phyloP scores from a whole-genome alignment of 30 jellyfish, hydroid and myxozoan genomes.

The Cassiopea andromeda region DNA sequence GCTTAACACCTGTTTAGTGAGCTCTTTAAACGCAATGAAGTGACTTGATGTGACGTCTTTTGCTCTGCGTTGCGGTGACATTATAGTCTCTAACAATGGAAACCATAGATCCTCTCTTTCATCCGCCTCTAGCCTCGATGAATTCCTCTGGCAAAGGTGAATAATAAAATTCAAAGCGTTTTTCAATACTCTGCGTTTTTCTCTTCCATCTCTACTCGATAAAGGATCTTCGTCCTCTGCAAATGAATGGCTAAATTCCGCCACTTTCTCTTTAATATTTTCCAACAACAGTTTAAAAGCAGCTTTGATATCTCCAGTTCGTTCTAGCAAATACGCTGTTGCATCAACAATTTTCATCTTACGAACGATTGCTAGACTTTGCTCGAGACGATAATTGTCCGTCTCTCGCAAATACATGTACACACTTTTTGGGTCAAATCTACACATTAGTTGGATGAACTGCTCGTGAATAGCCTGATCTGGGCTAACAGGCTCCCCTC shows the following conservation, averaged over 20 bases:
- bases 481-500: conserved; percentile 30
- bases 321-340: conserved; percentile 87
- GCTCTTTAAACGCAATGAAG: conserved; percentile 89
- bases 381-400: conserved; percentile 92
- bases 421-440: conserved; percentile 83
- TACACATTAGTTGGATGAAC: conserved; percentile 90
- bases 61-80: conserved; percentile 97
- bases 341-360: conserved; percentile 83
- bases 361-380: conserved; percentile 82
- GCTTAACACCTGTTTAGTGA: conserved; percentile 89
- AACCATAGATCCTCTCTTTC: conserved; percentile 97
- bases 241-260: conserved; percentile 58
- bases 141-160: conserved; percentile 86
- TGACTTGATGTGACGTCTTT: conserved; percentile 88
- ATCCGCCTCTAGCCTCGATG: conserved; percentile 88
- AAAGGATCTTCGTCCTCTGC: conserved; percentile 65
- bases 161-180: conserved; percentile 59
- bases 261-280: conserved; percentile 75
- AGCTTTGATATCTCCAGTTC: conserved; percentile 90
- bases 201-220: conserved; percentile 70
- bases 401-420: conserved; percentile 78
- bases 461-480: conserved; percentile 84
- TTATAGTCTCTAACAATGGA: conserved; percentile 91
- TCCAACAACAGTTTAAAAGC: conserved; percentile 83
- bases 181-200: conserved; percentile 40